Evolutionary conservation across 2,113 vertebrate species (phyloP).

Genomic region (Gallinago paraguaiae): DNA sequence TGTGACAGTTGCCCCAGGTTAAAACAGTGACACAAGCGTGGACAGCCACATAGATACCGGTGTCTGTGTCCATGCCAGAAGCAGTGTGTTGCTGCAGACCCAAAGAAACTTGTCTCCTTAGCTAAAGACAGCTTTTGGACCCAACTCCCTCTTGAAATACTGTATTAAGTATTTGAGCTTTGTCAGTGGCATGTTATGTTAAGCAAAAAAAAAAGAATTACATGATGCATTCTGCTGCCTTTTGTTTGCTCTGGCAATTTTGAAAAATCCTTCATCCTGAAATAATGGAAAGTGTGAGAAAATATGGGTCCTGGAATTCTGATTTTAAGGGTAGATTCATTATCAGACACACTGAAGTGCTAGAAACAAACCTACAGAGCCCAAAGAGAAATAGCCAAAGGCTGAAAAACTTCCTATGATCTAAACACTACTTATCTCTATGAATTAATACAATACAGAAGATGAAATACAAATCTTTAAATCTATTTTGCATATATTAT

Average conservation of each 20-base stretch:
- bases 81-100: background rate
- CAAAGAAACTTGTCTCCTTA: background rate
- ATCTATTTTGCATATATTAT: background rate
- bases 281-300: background rate
- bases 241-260: background rate
- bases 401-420: background rate
- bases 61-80: background rate
- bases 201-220: background rate
- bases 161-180: background rate
- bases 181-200: no score
- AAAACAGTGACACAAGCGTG: background rate
- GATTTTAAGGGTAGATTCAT: background rate
- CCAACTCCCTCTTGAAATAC: background rate
- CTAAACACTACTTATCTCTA: background rate
- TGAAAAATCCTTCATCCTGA: background rate
- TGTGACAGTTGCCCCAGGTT: fast-evolving
- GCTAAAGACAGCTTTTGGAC: background rate
- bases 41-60: no score
- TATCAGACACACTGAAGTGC: background rate
- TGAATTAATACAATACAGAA: background rate
- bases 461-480: background rate
- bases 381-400: background rate
- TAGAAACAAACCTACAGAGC: background rate
- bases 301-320: background rate
- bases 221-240: fast-evolving